A percentile compares a stretch with the other conserved stretches of the same genome.
phyloP scores from a whole-genome alignment of 2,888 invertebrate species.

The Morpho helenor region DNA sequence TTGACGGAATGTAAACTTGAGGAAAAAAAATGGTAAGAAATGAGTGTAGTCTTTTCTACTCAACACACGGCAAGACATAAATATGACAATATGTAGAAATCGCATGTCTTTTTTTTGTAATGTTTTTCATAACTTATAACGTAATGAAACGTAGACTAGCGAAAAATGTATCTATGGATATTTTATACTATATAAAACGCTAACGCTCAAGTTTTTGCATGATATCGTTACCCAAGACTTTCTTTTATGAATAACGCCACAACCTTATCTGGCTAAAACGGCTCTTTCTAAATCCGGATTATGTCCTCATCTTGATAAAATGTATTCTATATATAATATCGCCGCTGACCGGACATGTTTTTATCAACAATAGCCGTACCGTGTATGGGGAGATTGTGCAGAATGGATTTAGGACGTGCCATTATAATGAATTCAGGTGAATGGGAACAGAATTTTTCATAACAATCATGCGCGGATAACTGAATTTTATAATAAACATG shows the following conservation, averaged over 20 bases:
- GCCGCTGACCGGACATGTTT: constrained; percentile 61
- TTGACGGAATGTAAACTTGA: too few species aligned
- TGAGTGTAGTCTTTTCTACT: too few species aligned
- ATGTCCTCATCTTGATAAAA: constrained; percentile 60
- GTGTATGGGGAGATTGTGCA: constrained; percentile 45
- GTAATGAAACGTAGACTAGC: too few species aligned
- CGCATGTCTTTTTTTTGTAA: too few species aligned
- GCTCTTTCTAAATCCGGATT: constrained; percentile 52
- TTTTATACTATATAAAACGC: too few species aligned
- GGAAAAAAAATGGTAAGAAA: too few species aligned
- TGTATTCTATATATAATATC: constrained; percentile 63
- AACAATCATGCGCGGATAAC: constrained; percentile 25
- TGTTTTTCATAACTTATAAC: too few species aligned
- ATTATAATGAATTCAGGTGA: constrained; percentile 45
- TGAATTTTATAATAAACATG: constrained; percentile 8
- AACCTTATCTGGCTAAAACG: constrained; percentile 16
- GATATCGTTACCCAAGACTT: constrained; percentile 2
- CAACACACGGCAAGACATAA: too few species aligned
- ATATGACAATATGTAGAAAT: too few species aligned
- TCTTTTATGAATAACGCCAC: constrained; percentile 18
- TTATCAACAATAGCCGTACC: constrained; percentile 56
- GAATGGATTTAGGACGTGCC: constrained; percentile 38
- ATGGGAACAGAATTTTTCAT: constrained; percentile 41
- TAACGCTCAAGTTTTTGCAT: too few species aligned
- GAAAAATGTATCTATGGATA: too few species aligned